A percentile compares a stretch with the other conserved stretches of the same genome.
Evolutionary conservation across 2,797 vertebrate genomes (phyloP).

Genomic region (Uromys caudimaculatus): DNA sequence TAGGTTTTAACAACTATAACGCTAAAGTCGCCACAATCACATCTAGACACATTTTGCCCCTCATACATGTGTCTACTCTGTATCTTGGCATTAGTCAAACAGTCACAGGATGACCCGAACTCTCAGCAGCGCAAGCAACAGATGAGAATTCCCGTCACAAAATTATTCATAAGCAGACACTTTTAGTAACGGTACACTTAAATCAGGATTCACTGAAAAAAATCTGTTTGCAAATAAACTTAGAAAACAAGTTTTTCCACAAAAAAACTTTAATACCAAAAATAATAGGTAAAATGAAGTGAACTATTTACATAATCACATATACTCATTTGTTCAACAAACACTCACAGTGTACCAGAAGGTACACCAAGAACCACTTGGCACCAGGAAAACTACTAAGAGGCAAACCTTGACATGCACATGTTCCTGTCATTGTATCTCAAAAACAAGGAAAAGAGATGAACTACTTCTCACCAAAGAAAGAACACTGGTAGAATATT

Average conservation of each 20-base stretch:
- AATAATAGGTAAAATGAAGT: constrained; percentile 5
- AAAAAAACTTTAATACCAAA: background rate
- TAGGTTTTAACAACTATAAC: background rate
- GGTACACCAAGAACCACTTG: background rate
- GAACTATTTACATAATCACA: background rate
- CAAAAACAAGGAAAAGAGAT: constrained; percentile 8
- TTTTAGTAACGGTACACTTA: constrained; percentile 32
- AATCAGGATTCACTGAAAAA: constrained; percentile 27
- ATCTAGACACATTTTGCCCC: background rate
- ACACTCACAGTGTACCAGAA: background rate
- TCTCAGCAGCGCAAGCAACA: background rate
- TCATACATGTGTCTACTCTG: background rate
- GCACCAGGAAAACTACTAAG: background rate
- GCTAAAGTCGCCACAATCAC: background rate
- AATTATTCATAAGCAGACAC: background rate
- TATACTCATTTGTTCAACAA: constrained; percentile 16
- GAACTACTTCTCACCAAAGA: background rate
- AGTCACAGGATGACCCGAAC: background rate
- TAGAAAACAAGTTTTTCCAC: background rate
- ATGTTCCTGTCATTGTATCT: background rate
- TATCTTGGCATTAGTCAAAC: background rate
- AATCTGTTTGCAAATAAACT: background rate
- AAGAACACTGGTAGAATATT: background rate
- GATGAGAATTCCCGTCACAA: background rate
- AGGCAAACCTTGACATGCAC: background rate